Evolutionary conservation across 2,113 vertebrate genomes (phyloP).

Genomic region (Butorides virescens): DNA sequence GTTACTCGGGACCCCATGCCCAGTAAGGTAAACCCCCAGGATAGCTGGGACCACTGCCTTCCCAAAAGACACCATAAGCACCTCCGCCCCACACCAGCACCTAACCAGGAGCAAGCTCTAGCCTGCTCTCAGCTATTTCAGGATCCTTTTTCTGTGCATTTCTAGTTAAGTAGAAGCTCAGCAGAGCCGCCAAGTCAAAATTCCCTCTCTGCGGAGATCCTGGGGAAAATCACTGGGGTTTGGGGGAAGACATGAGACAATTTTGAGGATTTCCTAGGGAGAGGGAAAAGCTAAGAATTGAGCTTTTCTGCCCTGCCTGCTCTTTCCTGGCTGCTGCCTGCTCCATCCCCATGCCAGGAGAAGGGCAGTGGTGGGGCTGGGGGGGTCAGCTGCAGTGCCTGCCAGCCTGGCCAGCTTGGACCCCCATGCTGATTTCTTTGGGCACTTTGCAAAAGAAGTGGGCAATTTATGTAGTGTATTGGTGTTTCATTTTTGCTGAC

Average conservation of each 20-base stretch:
- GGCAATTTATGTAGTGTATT: no score
- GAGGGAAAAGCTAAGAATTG: not conserved
- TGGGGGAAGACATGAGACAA: rapidly evolving
- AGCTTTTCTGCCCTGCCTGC: not conserved
- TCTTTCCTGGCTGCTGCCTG: not conserved
- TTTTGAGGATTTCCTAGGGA: not conserved
- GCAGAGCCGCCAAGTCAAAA: rapidly evolving
- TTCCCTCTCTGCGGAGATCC: not conserved
- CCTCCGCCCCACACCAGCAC: rapidly evolving
- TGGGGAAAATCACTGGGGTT: not conserved
- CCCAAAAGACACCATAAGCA: rapidly evolving
- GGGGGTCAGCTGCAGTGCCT: not conserved
- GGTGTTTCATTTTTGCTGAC: not conserved
- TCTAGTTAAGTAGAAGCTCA: not conserved
- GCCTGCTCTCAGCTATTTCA: not conserved
- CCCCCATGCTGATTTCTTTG: not conserved
- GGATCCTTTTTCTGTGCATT: not conserved
- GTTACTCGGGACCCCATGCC: not conserved
- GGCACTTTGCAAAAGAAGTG: not conserved
- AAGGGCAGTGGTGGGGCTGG: not conserved
- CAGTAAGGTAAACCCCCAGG: not conserved
- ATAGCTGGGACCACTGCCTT: not conserved
- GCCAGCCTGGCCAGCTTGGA: not conserved
- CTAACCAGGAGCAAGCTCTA: rapidly evolving
- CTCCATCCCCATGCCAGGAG: not conserved